Evolutionary conservation across 2,113 vertebrate genomes (phyloP).

Genomic region (Lutjanus erythropterus): DNA sequence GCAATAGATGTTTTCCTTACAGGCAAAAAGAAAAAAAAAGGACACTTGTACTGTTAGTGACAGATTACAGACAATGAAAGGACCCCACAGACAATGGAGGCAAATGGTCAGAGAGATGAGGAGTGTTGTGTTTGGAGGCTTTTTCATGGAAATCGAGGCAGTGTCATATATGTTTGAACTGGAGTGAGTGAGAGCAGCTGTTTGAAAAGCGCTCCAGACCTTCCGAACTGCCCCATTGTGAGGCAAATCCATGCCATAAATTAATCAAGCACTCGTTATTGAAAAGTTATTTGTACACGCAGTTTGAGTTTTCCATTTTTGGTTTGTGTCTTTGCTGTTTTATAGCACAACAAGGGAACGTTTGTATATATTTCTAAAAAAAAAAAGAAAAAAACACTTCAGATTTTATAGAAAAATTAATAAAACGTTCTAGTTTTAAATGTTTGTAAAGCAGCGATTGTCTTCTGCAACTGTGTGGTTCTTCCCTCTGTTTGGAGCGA

Average conservation of each 20-base stretch:
- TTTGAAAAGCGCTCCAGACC: conserved; percentile 85
- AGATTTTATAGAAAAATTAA: conserved; percentile 95
- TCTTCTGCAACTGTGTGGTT: conserved; percentile 31
- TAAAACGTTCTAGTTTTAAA: conserved; percentile 93
- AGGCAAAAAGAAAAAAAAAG: conserved; percentile 87
- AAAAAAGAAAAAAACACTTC: conserved; percentile 59
- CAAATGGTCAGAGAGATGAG: conserved; percentile 87
- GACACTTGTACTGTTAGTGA: conserved; percentile 88
- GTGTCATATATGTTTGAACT: conserved; percentile 89
- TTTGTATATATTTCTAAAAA: conserved; percentile 90
- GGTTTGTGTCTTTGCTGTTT: conserved; percentile 77
- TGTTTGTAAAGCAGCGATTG: conserved; percentile 40
- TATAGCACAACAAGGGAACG: conserved; percentile 79
- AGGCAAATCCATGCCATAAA: conserved; percentile 90
- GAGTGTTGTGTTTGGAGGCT: conserved; percentile 88
- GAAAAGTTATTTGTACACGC: conserved; percentile 86
- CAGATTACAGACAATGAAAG: conserved; percentile 90
- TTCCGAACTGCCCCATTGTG: conserved; percentile 90
- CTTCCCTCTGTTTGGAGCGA: background rate
- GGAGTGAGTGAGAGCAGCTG: conserved; percentile 87
- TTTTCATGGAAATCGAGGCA: conserved; percentile 94
- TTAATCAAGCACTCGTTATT: conserved; percentile 89
- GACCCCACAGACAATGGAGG: conserved; percentile 87
- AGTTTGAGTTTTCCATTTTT: conserved; percentile 80
- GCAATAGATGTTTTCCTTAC: conserved; percentile 91